Evolutionary conservation across 2,113 vertebrate species (phyloP).

Genomic region (Fregata magnificens): DNA sequence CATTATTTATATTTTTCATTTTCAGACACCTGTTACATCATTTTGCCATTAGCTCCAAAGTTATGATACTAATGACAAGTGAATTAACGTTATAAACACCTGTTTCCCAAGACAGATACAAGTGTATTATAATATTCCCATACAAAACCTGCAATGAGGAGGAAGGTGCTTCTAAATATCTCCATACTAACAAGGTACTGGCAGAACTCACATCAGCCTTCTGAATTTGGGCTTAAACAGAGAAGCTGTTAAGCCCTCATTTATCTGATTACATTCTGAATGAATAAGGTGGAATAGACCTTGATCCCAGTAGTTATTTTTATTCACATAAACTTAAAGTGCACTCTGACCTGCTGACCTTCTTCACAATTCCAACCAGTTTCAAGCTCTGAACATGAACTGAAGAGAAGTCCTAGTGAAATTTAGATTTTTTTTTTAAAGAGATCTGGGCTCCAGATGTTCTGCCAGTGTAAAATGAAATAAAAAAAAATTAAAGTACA

Average conservation of each 20-base stretch:
- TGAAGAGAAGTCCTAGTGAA: background rate
- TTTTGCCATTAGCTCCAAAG: background rate
- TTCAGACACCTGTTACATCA: background rate
- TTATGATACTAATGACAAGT: background rate
- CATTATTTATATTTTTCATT: background rate
- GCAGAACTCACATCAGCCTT: background rate
- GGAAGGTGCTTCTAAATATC: background rate
- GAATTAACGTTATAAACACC: background rate
- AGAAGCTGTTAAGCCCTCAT: background rate
- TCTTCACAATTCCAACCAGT: background rate
- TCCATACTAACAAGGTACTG: background rate
- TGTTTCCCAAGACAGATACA: background rate
- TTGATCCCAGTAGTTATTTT: background rate
- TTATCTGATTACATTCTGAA: slow-evolving; percentile 16
- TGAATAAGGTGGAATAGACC: background rate
- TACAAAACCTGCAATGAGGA: background rate
- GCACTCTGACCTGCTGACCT: background rate
- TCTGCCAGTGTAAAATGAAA: background rate
- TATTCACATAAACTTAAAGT: background rate
- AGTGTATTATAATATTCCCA: background rate
- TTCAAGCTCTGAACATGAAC: background rate
- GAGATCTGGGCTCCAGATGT: background rate
- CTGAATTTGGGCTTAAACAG: background rate
- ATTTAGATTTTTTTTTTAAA: background rate
- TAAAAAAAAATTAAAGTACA: background rate